Base-by-base conservation (phyloP, 2,888 invertebrate genomes). In the Drosophila meridiana region DNA sequence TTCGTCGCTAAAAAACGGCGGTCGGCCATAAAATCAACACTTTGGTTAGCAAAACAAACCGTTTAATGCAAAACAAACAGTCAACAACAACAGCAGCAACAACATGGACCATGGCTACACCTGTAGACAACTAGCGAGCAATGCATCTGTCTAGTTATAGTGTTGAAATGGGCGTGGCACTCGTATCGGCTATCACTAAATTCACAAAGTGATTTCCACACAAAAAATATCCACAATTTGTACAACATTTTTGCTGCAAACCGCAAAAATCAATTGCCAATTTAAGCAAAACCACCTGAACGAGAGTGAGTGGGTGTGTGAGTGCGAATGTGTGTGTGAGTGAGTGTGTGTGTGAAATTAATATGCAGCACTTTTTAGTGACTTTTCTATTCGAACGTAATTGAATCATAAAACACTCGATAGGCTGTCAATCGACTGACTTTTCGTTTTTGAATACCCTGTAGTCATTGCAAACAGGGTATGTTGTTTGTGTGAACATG, bases 241-340 rank as follows among this genome's bases (percentile, higher is more conserved):
- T 89, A 53, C 63, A 87, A 90, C 85, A 87, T 87, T 87, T 87
- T 89, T 89, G 90, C 78, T 78, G 67, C 77, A 88, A 83, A 91
- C 91, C 92, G 67, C 92, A 91, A 80, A 90, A 91, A 91, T 92
- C 91, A 92, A 91, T 92, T 92, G 90, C 79, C 92, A 84, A 83
- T 89, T 86, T 82, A 80, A 77, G 83, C 73, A 75, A 36, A 52
- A 52, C 62, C 77, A 69, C 68, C 69, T 72, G 56, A 26, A 32
- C 55, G 47, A 11, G 34, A n/a, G 50, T 57, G 64, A 43, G 53
- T 36, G n/a, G 0, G 9, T 53, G 56, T 45, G 55, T 50, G 53
- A 4, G 3, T 56, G 64, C 50, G 59, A 36, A 53, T 58, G 55
- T 4, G 3, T 60, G 65, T 4, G 50, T 55, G 65, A 47, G 56